Evolutionary conservation across 2,113 vertebrate genomes (phyloP), one percentile per base, ranked within the genome.

Genomic region (Cisticola juncidis): DNA sequence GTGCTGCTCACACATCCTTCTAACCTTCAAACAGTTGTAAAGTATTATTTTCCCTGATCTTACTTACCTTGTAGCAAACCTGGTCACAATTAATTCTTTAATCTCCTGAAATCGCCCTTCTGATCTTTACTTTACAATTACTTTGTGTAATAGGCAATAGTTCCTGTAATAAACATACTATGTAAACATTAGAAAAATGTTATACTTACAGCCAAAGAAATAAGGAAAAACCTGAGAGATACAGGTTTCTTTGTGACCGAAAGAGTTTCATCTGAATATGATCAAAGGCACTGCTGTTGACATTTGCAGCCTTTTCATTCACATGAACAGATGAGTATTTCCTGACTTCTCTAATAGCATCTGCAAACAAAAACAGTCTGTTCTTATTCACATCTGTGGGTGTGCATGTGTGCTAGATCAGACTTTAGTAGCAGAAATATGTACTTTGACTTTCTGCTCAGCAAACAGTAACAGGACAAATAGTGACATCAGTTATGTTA

Each of bases 251-350:
- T 97, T 99, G 99, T 0, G 99, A 98, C 92, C 99, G 97, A 96
- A 99, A 99, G 83, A 99, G 98, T 98, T 99, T 99, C 99, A 99
- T 99, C 94, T 99, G 99, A 61, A 99, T 93, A 40, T 99, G 98
- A 95, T 99, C 99, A 56, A 98, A 98, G 79, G 98, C 86, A 84
- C 95, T 98, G 51, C 98, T 90, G 93, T 97, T 98, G 85, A 97
- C 44, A 56, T 96, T 96, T 84, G 96, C 88, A 38, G 95, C 96
- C 70, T 98, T 98, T 77, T 97, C 98, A 73, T 26, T 87, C 40
- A 91, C 79, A 15, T 98, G 97, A 42, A 96, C 28, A 2, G 79
- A 83, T 0, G 99, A 99, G 73, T 99, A 99, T 90, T 99, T 99
- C 92, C 97, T 98, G 82, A 99, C 98, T 96, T 99, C 99, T 79